These are phyloP conservation scores for Leucosticte australis DNA, from an alignment of 2,113 vertebrate species.

Conservation along the genomic window DNA sequence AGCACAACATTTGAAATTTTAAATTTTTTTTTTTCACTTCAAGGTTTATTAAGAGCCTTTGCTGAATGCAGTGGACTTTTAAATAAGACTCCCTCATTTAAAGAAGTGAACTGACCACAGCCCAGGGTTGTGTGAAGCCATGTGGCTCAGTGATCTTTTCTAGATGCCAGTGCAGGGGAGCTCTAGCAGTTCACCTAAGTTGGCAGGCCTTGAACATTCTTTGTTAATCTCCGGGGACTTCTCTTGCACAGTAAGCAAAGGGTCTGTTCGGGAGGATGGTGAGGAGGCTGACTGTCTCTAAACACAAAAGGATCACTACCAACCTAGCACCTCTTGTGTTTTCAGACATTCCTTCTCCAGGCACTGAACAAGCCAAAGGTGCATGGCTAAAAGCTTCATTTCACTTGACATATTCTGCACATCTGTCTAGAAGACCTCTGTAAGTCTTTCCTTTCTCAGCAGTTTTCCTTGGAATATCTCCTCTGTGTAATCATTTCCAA, in stretches of 20 bases:
- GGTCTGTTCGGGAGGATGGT: background rate
- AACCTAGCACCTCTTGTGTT: rapidly evolving
- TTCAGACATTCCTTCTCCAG: background rate
- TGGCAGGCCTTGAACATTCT: background rate
- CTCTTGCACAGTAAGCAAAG: background rate
- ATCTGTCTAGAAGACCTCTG: background rate
- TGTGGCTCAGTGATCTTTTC: background rate
- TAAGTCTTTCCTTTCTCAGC: background rate
- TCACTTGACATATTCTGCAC: background rate
- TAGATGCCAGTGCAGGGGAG: background rate
- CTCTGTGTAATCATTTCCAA: background rate
- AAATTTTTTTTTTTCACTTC: background rate
- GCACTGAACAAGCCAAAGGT: background rate
- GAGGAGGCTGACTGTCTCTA: background rate
- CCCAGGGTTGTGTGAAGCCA: background rate
- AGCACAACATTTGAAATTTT: background rate
- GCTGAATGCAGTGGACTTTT: background rate
- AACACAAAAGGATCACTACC: background rate
- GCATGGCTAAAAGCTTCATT: background rate
- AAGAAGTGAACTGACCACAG: background rate
- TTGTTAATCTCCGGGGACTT: background rate
- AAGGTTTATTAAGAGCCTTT: background rate
- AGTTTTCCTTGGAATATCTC: background rate
- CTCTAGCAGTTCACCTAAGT: background rate
- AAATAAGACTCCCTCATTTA: background rate